A percentile compares a stretch with the other conserved stretches of the same genome.
Evolutionary conservation across 1,140 invertebrate genomes (phyloP).

Genomic region (Cyclina sinensis): DNA sequence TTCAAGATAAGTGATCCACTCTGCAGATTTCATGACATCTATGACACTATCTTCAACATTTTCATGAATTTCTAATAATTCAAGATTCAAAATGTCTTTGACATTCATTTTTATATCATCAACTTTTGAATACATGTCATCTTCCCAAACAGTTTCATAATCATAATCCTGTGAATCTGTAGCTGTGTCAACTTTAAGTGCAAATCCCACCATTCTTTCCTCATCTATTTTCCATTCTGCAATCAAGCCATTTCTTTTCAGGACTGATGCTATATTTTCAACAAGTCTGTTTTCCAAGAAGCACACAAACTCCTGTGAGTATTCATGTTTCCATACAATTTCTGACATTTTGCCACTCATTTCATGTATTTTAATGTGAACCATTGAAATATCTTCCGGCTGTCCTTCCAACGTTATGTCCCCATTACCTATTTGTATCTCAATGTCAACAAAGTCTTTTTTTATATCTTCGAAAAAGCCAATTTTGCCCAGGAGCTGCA

Average conservation of each 20-base stretch:
- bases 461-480: neutral
- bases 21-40: neutral
- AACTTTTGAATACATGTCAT: neutral
- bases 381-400: conserved; percentile 31
- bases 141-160: neutral
- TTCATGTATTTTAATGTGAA: neutral
- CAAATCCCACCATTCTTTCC: neutral
- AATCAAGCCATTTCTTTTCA: neutral
- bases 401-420: conserved; percentile 32
- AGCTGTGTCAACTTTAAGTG: neutral
- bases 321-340: neutral
- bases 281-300: neutral
- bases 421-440: neutral
- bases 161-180: neutral
- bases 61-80: neutral
- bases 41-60: neutral
- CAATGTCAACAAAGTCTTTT: neutral
- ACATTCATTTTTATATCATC: neutral
- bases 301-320: neutral
- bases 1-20: conserved; percentile 9
- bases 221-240: neutral
- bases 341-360: neutral
- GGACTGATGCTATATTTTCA: neutral
- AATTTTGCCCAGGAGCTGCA: neutral
- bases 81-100: neutral